Evolutionary conservation across 2,113 vertebrate genomes (phyloP), one percentile per base, ranked within the genome.

Genomic region (Orthochromis malagaraziensis): DNA sequence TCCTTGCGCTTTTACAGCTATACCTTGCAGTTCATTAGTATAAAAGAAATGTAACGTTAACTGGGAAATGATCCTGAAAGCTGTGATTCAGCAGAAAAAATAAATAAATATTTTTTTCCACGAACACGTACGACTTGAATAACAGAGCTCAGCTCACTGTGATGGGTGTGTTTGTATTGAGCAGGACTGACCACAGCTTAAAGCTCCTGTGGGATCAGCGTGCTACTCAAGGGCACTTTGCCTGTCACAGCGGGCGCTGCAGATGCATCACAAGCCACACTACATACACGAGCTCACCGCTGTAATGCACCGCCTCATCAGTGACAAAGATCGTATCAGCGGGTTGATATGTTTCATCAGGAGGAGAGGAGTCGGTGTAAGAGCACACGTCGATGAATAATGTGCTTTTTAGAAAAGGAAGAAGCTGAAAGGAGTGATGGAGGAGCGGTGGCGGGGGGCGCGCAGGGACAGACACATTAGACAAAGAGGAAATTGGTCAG

Each of bases 401-500:
- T 53, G 3, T 38, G 55, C 11, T 21, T 58, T 79, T 79, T 12
- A 7, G 80, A 45, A 42, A 47, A 24, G 11, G 79, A 68, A 21
- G 14, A 9, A 70, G 73, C 65, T 38, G 47, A 24, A 57, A 3
- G 47, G 81, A 42, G 19, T 53, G 58, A 60, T 31, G 38, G 14
- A n/a, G 19, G 86, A 82, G 86, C 19, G 68, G 21, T 29, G 38
- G 42, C 10, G 79, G 38, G 81, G 86, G 89, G 81, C 38, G 45
- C 12, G 16, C 17, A 80, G 57, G 21, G 68, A 86, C 63, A 91
- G 89, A 90, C 87, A 70, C 68, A 83, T 88, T 92, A 94, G 86
- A 94, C 93, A 94, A 93, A 93, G 92, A 93, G 93, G 86, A 95
- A 96, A 92, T 88, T 94, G 91, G 93, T 95, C 93, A 94, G 88